Evolutionary conservation across 92 coral and sea anemone genomes (phyloP), one percentile per base, ranked within the genome.

Genomic region (Palythoa caribaeorum): DNA sequence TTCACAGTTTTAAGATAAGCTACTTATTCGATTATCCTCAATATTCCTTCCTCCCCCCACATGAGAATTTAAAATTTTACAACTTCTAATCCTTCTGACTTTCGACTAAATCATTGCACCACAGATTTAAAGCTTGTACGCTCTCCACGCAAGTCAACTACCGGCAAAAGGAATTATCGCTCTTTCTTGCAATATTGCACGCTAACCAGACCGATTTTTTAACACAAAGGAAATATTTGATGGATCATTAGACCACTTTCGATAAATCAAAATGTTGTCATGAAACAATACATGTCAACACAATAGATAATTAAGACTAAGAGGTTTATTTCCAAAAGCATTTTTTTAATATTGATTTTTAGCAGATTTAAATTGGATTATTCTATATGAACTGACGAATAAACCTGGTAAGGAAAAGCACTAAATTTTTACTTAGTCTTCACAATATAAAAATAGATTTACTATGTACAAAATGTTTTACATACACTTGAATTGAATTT

Each of bases 91-190:
- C 38, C 28, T 28, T 28, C 28, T 28, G 28, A 28, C 28, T 68
- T 68, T 68, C 38, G 9, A 9, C 48, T 71, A 44, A 12, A 28
- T 28, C 28, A 28, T 28, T 71, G 0, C 48, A 12, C 40, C 36
- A 12, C 48, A 35, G 36, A 28, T 28, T 28, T 28, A 28, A 28
- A 28, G 28, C 28, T 28, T 28, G 28, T 28, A 28, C 28, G 28
- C 28, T 28, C 37, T 76, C 21, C 80, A n/a, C 80, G 19, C 65
- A 12, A 76, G 80, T 76, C 62, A 52, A 76, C 39, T 37, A 76
- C 60, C 17, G 80, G 36, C 80, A 76, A 76, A 47, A 44, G 55
- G 59, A 52, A 51, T 52, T 44, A 44, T 44, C 7, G 50, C 28
- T 28, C 28, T 28, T 28, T 28, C 28, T 28, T 44, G 50, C 50